phyloP scores from a whole-genome alignment of 2,888 invertebrate species.

The Tupiocoris notatus region DNA sequence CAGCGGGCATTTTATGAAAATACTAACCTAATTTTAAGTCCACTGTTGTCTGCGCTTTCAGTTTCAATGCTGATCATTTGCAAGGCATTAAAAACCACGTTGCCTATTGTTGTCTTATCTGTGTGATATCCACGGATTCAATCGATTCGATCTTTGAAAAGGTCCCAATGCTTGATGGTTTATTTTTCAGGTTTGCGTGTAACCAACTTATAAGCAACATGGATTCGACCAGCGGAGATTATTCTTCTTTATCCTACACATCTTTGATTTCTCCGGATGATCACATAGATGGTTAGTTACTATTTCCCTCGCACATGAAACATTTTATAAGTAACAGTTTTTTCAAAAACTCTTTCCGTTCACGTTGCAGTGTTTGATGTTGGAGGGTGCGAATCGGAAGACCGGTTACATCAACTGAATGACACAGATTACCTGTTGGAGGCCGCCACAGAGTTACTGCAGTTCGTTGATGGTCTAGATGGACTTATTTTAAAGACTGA shows the following conservation, averaged over 20 bases:
- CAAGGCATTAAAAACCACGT: no score
- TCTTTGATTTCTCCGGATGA: slow-evolving; percentile 20
- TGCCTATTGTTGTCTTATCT: no score
- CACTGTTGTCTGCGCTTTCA: no score
- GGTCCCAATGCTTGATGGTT: no score
- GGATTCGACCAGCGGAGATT: slow-evolving; percentile 5
- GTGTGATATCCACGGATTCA: no score
- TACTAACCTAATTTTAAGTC: no score
- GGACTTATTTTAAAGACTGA: slow-evolving; percentile 36
- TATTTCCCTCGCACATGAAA: no score
- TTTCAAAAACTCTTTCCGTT: neutral
- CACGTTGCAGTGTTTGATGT: slow-evolving; percentile 23
- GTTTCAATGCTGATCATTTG: no score
- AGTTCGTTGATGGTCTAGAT: slow-evolving; percentile 28
- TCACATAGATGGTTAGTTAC: slow-evolving; percentile 18
- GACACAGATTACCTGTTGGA: slow-evolving; percentile 32
- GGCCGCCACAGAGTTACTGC: slow-evolving; percentile 28
- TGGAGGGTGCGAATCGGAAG: slow-evolving; percentile 23
- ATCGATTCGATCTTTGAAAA: no score
- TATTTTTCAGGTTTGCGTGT: neutral
- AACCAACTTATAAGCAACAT: neutral
- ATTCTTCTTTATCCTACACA: slow-evolving; percentile 11
- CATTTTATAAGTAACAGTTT: no score
- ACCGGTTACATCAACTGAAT: slow-evolving; percentile 23
- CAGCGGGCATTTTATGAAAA: no score